Evolutionary conservation across 53 echinoderm and acorn worm genomes (phyloP).

Genomic region (Luidia sarsii): DNA sequence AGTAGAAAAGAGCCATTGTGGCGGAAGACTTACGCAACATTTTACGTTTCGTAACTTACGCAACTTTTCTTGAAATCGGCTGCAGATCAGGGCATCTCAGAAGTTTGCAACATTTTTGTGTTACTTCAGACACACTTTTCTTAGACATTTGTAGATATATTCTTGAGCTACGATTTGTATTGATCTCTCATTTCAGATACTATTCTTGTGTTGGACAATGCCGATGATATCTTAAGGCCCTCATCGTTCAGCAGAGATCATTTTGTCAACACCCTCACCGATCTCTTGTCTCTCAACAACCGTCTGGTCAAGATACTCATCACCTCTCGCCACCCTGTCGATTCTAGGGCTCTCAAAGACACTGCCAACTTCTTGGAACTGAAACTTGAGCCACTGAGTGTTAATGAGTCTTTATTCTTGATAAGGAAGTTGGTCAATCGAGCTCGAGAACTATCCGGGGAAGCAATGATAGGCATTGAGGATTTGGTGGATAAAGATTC

Average conservation of each 20-base stretch:
- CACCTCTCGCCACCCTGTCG: constrained; percentile 76
- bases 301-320: constrained; percentile 73
- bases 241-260: constrained; percentile 64
- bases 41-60: no score
- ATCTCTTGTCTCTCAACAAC: constrained; percentile 57
- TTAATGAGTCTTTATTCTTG: constrained; percentile 71
- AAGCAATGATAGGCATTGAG: constrained; percentile 17
- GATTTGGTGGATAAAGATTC: constrained; percentile 42
- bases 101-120: no score
- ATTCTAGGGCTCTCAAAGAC: constrained; percentile 10
- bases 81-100: no score
- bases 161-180: no score
- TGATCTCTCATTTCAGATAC: constrained; percentile 63
- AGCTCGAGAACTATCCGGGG: not conserved
- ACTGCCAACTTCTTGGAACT: constrained; percentile 64
- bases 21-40: no score
- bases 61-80: no score
- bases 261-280: constrained; percentile 78
- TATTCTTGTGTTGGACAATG: constrained; percentile 83
- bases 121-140: no score
- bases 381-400: constrained; percentile 69
- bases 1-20: no score
- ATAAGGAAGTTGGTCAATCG: constrained; percentile 64
- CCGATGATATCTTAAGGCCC: constrained; percentile 82
- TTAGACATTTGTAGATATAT: no score